Base-by-base conservation (phyloP, 2,113 vertebrate species). In the Rafetus swinhoei region DNA sequence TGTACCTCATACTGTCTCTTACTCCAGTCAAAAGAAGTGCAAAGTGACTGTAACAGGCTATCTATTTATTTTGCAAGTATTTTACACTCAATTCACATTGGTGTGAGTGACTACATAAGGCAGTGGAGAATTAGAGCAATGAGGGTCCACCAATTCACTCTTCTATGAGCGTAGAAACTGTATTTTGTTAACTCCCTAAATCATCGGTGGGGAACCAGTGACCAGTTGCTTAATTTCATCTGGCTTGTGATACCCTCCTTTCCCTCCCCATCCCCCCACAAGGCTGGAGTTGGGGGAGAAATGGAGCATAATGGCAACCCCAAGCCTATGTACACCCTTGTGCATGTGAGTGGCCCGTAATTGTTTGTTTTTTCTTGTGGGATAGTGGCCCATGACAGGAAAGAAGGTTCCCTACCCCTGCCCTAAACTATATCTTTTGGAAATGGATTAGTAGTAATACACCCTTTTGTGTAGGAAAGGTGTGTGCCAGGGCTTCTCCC, bases 1-100 rank as follows among this genome's bases (percentile, higher is more conserved):
- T 19, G 29, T 0, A 1, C 39, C n/a, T 76, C 72, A 55, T 0
- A 0, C 60, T 27, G 57, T 29, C 86, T 1, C 55, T 76, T 65
- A 16, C 6, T 65, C 62, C 29, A 65, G 62, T 65, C 29, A 65
- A 65, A 29, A 29, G 32, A 65, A 65, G 29, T 65, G 62, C 62
- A 65, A 32, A 65, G 29, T 65, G 29, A 11, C 8, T 32, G 29
- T 65, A 32, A 32, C 16, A 69, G 32, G 16, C 32, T 69, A 19
- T 14, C 32, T 18, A 3, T 69, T 69, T 69, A 69, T 69, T 69
- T 25, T 25, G 22, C 22, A 59, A 59, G 18, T 2, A 5, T 59
- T 59, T 69, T 69, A 69, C 32, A 16, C 29, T 69, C 1, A 16
- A 15, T 69, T 69, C n/a, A 32, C 62, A 65, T 14, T 65, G 60